Evolutionary conservation across 2,888 invertebrate genomes (phyloP), one percentile per base, ranked within the genome.

Genomic region (Papilio demoleus): DNA sequence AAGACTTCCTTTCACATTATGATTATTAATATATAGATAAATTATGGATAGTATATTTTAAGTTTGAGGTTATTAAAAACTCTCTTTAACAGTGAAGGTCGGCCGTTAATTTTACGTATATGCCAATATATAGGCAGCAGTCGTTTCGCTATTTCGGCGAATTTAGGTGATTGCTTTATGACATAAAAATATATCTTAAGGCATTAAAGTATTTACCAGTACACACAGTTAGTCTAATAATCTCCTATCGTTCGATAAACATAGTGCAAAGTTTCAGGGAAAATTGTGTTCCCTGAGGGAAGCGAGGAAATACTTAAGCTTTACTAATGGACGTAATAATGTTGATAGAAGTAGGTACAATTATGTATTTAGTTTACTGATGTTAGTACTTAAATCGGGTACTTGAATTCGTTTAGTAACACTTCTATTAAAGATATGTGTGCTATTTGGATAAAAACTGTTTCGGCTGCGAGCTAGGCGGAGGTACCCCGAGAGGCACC

Each of bases 261-360:
- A 22, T n/a, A 36, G 34, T 38, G n/a, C 8, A 27, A 61, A 27
- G 42, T 61, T 61, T 24, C 60, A 36, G 27, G 14, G 61, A 42
- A 61, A 40, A n/a, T 14, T 42, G 27, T 45, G 42, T 27, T 42
- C 61, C 19, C 61, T 42, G 17, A n/a, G n/a, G 61, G 27, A 17
- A 61, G 42, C 42, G 22, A 8, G 24, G 31, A n/a, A 34, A 40
- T 60, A 27, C 42, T 27, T 61, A 27, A 61, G 42, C 61, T 61
- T 42, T 42, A 61, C 42, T 61, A 61, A 61, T 61, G 61, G 42
- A 61, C 42, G 61, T 61, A 31, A 61, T 61, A 22, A 61, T 27
- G 27, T 17, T 60, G 60, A 61, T 61, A 27, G 42, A 61, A 61
- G 42, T 40, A 40, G n/a, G 24, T 27, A 22, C 47, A 1, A 12